These are phyloP conservation scores for Ianthella basta DNA, from an alignment of 37 sponge, comb jelly and placozoan genomes.

Conservation along the genomic window DNA sequence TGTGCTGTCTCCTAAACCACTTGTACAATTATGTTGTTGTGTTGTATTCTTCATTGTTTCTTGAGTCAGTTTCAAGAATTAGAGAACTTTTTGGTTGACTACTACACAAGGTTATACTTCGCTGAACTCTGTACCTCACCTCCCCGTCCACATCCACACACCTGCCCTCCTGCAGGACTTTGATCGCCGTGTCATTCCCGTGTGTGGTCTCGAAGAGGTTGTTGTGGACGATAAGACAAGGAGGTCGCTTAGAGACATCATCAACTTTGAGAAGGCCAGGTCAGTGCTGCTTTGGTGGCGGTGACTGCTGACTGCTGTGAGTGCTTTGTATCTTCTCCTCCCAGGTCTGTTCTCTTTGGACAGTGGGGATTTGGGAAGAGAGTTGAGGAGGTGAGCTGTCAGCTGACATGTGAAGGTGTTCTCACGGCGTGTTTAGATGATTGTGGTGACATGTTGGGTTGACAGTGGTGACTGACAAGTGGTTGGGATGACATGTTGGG, in stretches of 20 bases:
- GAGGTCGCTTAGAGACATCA: conserved; percentile 65
- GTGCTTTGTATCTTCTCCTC: background rate
- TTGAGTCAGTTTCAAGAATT: no score
- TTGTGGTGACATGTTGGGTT: no score
- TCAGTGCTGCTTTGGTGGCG: background rate
- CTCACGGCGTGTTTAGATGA: no score
- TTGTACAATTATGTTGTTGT: no score
- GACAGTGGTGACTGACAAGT: no score
- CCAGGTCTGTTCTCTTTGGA: conserved; percentile 81
- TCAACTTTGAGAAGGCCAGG: conserved; percentile 88
- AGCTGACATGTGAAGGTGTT: background rate
- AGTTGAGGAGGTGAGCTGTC: conserved; percentile 35
- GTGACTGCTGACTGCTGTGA: background rate
- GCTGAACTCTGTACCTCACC: background rate
- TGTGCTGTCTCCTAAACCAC: no score
- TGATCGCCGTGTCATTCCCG: conserved; percentile 77
- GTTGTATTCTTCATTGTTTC: no score
- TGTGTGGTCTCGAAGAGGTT: conserved; percentile 70
- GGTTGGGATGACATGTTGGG: no score
- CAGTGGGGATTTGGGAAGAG: conserved; percentile 85
- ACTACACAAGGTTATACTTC: background rate
- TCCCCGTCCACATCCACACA: no score
- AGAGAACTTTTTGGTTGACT: background rate
- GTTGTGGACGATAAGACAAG: conserved; percentile 50
- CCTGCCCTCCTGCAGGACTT: conserved; percentile 65